Evolutionary conservation across 2,888 invertebrate genomes (phyloP).

Genomic region (Melanotus villosus): DNA sequence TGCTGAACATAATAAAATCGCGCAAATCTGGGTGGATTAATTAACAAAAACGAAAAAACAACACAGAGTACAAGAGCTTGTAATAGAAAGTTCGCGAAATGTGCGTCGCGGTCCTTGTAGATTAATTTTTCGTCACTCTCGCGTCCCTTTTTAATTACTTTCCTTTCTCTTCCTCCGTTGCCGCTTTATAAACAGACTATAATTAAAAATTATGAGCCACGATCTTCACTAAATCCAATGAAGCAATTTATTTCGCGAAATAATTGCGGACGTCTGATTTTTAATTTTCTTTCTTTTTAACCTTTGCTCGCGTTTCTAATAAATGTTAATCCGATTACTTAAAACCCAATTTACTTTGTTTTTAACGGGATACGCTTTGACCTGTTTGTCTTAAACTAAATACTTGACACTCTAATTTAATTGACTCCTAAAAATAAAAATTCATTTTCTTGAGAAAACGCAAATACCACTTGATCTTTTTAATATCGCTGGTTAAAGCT

Average conservation of each 20-base stretch:
- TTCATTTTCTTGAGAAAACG: too few species aligned
- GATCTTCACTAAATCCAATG: conserved; percentile 31
- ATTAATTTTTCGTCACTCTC: conserved; percentile 31
- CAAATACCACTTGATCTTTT: too few species aligned
- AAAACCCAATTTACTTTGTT: conserved; percentile 7
- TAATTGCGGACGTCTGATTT: conserved; percentile 30
- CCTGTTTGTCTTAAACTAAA: background rate
- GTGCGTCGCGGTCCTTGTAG: conserved; percentile 22
- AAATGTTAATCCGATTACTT: conserved; percentile 24
- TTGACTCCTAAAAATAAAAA: too few species aligned
- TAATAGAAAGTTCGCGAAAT: conserved; percentile 11
- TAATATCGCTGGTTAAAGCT: too few species aligned
- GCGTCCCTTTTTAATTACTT: conserved; percentile 24
- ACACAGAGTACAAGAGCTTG: conserved; percentile 1
- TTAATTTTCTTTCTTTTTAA: conserved; percentile 22
- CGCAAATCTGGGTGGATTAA: conserved; percentile 13
- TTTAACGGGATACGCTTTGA: background rate
- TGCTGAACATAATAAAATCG: conserved; percentile 19
- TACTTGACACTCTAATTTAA: background rate
- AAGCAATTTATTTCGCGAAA: conserved; percentile 27
- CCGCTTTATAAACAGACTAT: conserved; percentile 31
- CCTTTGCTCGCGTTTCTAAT: conserved; percentile 21
- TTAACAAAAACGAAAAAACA: conserved; percentile 22
- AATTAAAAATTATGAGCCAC: conserved; percentile 36
- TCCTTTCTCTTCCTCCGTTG: conserved; percentile 18